Evolutionary conservation across 2,888 invertebrate species (phyloP).

Genomic region (Euplexia lucipara): DNA sequence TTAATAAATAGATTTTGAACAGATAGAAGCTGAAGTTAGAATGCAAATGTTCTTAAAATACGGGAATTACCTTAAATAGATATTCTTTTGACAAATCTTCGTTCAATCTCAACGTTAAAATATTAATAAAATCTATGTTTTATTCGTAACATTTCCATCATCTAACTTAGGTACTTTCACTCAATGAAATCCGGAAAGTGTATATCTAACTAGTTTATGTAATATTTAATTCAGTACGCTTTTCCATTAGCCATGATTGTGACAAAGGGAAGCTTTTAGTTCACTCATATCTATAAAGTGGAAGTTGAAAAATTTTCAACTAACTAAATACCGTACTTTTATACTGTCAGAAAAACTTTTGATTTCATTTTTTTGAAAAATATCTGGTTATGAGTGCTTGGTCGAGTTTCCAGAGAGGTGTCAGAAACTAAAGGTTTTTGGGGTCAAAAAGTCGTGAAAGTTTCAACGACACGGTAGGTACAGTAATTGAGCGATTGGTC

Average conservation of each 20-base stretch:
- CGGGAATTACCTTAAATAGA: too few relatives aligned
- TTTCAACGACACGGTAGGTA: too few relatives aligned
- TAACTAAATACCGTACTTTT: conserved; percentile 20
- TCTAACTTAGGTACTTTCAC: too few relatives aligned
- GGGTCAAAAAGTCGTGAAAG: not conserved
- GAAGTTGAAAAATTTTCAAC: conserved; percentile 14
- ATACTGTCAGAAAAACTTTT: not conserved
- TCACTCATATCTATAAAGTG: conserved; percentile 10
- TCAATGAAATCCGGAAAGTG: not conserved
- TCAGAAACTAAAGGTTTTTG: not conserved
- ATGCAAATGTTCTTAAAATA: too few relatives aligned
- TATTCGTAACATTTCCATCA: conserved; percentile 9
- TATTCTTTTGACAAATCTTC: not conserved
- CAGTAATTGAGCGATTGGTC: not conserved
- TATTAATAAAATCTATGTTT: conserved; percentile 16
- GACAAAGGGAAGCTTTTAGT: conserved; percentile 31
- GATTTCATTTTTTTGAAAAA: not conserved
- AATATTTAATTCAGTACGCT: conserved; percentile 14
- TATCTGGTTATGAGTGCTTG: conserved; percentile 6
- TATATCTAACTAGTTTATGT: not conserved
- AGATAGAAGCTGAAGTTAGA: too few relatives aligned
- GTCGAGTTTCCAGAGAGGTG: not conserved
- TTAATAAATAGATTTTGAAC: too few relatives aligned
- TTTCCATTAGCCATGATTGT: conserved; percentile 36
- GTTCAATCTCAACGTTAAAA: not conserved